Base-by-base conservation (phyloP, 2,113 vertebrate species). In the Conger conger region DNA sequence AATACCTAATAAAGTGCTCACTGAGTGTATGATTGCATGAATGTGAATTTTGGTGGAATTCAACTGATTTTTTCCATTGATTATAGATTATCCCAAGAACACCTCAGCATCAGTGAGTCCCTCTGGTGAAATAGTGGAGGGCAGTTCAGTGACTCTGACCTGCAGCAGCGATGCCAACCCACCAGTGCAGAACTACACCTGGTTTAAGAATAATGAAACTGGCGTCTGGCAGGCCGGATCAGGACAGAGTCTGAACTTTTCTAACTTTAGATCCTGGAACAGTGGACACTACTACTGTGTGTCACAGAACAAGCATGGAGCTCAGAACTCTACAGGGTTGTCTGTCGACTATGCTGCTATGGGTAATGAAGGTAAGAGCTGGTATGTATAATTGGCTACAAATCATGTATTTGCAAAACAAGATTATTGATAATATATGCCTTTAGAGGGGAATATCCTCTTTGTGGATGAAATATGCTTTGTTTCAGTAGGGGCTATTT, bases 121-220 rank as follows among this genome's bases (percentile, higher is more conserved):
- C 4, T 83, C 45, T 81, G 77, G 2, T 76, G 84, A 53, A 54
- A 80, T 54, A 76, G 11, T 20, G 33, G 33, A 42, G 81, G 81
- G 78, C 50, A 63, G 68, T 80, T 83, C 81, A 53, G 77, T 88
- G 78, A 86, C 37, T 85, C 82, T 88, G 77, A 88, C 3, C 42
- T 88, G 87, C 63, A 87, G 1, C 63, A 87, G 63, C 36, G 81
- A 87, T 1, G 79, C 87, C 50, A 86, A 87, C 20, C 87, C 87
- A 40, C 84, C 82, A 42, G 78, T 63, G 33, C 76, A 60, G 33
- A 83, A 5, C 42, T 87, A 81, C 79, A 88, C 42, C 63, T 88
- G 87, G 84, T 76, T 23, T 50, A 80, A 80, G 45, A 81, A 81
- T 42, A 50, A 33, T 30, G 42, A n/a, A 18, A 33, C 23, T 81